Base-by-base conservation (phyloP, 2,797 vertebrate species). In the Ctenopoma multispine region DNA sequence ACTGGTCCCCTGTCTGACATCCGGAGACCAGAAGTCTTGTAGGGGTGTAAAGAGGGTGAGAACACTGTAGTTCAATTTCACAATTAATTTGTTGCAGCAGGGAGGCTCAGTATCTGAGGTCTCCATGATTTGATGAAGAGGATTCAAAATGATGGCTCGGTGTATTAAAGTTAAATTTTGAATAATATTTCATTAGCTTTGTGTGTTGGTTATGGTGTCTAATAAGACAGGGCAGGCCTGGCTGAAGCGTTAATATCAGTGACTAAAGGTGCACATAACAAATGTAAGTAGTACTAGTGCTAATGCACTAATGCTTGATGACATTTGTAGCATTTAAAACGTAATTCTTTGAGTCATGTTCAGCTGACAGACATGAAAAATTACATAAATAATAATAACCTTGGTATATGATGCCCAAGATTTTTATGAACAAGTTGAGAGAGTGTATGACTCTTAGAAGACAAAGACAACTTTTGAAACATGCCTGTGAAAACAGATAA, bases 81-180 rank as follows among this genome's bases (percentile, higher is more conserved):
- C 63, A 70, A 27, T 20, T 47, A 55, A 46, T 77, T 81, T 72
- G 60, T 6, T 56, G 48, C 68, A 77, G 66, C 48, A 40, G 48
- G 51, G 49, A 41, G 40, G 21, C 20, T 63, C 41, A 9, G 20
- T 1, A 9, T 36, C 10, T 58, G 11, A 50, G 1, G 24, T 43
- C 53, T 53, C 4, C 17, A 2, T 15, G 36, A 46, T 36, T 36
- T 50, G 46, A 56, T 41, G 43, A 69, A 27, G 44, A 27, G n/a
- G 57, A n/a, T n/a, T n/a, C n/a, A n/a, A n/a, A n/a, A n/a, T n/a
- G 8, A 9, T 51, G 24, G 49, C 15, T 18, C 27, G 14, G n/a
- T 53, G 6, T 18, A 31, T 53, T 20, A 29, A 17, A 44, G 17
- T 18, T 44, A 6, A 18, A 15, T 15, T 17, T 38, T 3, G 9